Conservation (phyloP, 2,797 vertebrate genomes). For the Telmatherina bonti region DNA sequence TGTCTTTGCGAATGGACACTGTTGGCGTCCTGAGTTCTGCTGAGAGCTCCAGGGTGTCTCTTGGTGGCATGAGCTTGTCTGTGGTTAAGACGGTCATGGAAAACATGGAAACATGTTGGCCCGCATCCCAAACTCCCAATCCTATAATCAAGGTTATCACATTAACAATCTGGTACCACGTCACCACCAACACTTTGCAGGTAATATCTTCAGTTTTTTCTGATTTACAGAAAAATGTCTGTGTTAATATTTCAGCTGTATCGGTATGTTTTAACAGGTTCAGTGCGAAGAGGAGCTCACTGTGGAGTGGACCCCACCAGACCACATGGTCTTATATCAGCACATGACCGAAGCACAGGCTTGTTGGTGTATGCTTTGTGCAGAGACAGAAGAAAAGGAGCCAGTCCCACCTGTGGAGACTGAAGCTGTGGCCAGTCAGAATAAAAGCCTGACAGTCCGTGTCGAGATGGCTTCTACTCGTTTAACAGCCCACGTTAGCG, state of each 20-base stretch:
- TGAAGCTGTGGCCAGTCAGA: constrained; percentile 35
- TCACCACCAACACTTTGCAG: constrained; percentile 89
- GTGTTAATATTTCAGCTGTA: not conserved
- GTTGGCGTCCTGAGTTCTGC: constrained; percentile 85
- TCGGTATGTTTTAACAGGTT: constrained; percentile 63
- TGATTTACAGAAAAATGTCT: not conserved
- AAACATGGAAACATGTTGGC: constrained; percentile 91
- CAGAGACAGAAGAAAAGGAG: constrained; percentile 25
- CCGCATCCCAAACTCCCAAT: constrained; percentile 83
- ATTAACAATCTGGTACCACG: constrained; percentile 86
- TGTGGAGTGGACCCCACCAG: constrained; percentile 90
- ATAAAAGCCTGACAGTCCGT: constrained; percentile 78
- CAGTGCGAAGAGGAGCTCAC: constrained; percentile 85
- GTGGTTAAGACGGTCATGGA: constrained; percentile 89
- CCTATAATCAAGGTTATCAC: constrained; percentile 86
- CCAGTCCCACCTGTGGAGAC: not conserved
- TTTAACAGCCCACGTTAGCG: constrained; percentile 87
- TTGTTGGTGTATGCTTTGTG: constrained; percentile 81
- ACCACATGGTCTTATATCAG: constrained; percentile 96
- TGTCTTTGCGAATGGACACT: constrained; percentile 88
- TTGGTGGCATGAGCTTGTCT: constrained; percentile 89
- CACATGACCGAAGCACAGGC: constrained; percentile 86
- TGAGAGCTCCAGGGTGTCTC: constrained; percentile 86
- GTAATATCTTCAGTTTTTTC: constrained; percentile 71
- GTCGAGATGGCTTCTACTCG: constrained; percentile 86